Percentiles rank a stretch among this genome's conserved stretches.
Conservation (phyloP, 2,797 vertebrate genomes). For the Arctocebus calabarensis region DNA sequence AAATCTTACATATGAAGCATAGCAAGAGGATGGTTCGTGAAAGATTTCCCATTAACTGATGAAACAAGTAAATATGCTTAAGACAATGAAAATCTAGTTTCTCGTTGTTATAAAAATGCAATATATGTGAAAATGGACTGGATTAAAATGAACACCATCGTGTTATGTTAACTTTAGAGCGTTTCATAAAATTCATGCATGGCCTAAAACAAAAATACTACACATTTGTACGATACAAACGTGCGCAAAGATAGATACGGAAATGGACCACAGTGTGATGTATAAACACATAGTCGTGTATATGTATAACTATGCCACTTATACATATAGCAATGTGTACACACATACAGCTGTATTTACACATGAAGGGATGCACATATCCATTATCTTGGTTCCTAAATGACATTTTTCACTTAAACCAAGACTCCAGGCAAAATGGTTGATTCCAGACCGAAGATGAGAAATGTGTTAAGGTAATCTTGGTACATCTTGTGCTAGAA, state of each 20-base stretch:
- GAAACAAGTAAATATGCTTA: neutral
- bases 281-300: neutral
- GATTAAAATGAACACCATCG: neutral
- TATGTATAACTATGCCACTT: neutral
- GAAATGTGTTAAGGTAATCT: neutral
- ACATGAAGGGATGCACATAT: neutral
- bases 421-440: neutral
- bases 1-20: neutral
- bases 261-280: neutral
- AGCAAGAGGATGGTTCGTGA: neutral
- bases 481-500: neutral
- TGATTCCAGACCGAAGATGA: neutral
- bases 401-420: neutral
- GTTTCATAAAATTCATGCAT: neutral
- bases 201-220: no score
- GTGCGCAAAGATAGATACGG: neutral
- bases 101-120: neutral
- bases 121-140: neutral
- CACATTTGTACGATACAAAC: neutral
- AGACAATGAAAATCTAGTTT: neutral
- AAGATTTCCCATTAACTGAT: neutral
- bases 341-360: neutral
- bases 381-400: neutral
- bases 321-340: neutral
- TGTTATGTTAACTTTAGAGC: neutral